Evolutionary conservation across 2,113 vertebrate species (phyloP).

Genomic region (Platycercus adscitus): DNA sequence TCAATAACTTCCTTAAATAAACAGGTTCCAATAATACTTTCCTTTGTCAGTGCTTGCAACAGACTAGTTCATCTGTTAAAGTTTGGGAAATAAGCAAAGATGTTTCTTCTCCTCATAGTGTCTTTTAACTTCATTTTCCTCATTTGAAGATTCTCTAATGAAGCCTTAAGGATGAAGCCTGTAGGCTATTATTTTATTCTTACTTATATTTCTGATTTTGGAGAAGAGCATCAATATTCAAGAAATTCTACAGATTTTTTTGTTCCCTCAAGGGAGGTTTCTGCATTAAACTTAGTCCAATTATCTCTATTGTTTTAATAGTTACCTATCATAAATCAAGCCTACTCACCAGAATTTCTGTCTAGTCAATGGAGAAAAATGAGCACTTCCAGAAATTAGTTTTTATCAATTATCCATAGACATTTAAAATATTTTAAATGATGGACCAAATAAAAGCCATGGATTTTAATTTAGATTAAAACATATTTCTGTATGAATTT

Average conservation of each 20-base stretch:
- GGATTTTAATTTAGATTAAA: neutral
- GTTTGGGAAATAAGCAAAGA: neutral
- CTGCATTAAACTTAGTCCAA: neutral
- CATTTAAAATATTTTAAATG: neutral
- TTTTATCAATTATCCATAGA: constrained; percentile 2
- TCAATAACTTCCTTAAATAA: neutral
- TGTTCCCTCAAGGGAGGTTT: neutral
- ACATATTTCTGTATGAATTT: neutral
- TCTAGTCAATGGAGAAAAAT: constrained; percentile 13
- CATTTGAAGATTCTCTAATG: neutral
- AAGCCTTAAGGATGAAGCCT: neutral
- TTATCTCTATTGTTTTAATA: constrained; percentile 36
- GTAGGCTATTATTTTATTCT: neutral
- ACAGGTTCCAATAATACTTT: neutral
- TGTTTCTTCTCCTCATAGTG: neutral
- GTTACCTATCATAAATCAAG: constrained; percentile 45
- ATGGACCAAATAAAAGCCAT: neutral
- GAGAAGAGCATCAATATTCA: neutral
- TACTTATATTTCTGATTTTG: constrained; percentile 8
- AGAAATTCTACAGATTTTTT: neutral
- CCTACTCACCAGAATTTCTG: constrained; percentile 1
- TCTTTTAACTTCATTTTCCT: neutral
- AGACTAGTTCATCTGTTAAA: neutral
- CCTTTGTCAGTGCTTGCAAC: neutral
- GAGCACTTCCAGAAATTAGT: neutral